Conservation (phyloP, 2,113 vertebrate species). For the Empidonax traillii region DNA sequence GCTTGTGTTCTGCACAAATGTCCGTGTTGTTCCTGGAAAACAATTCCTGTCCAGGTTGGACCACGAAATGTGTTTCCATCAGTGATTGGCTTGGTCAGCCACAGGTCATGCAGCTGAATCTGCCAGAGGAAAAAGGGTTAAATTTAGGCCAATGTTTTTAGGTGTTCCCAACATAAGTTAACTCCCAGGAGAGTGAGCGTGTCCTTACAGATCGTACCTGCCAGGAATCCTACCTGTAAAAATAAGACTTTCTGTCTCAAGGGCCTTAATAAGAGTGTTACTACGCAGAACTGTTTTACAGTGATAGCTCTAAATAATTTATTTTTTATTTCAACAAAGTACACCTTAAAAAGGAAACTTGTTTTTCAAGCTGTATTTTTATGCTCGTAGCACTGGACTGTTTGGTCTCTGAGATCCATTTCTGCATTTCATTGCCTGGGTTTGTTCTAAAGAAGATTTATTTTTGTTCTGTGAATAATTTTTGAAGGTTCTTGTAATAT, state of each 20-base stretch:
- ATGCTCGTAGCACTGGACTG: conserved; percentile 76
- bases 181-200: background rate
- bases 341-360: conserved; percentile 75
- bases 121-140: conserved; percentile 30
- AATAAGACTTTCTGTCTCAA: conserved; percentile 72
- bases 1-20: background rate
- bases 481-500: conserved; percentile 83
- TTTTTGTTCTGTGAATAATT: conserved; percentile 87
- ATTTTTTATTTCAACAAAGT: conserved; percentile 80
- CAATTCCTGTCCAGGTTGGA: background rate
- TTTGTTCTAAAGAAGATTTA: conserved; percentile 85
- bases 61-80: background rate
- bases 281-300: conserved; percentile 75
- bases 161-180: conserved; percentile 22
- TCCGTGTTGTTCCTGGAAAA: background rate
- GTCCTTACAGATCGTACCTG: conserved; percentile 42
- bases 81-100: background rate
- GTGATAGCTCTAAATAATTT: conserved; percentile 80
- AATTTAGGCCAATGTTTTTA: conserved; percentile 40
- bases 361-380: conserved; percentile 80
- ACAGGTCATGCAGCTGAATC: background rate
- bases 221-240: conserved; percentile 67
- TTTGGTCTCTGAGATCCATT: conserved; percentile 73
- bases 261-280: conserved; percentile 78
- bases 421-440: conserved; percentile 82